Evolutionary conservation across 2,888 invertebrate genomes (phyloP).

Genomic region (Dichetophora obliterata): DNA sequence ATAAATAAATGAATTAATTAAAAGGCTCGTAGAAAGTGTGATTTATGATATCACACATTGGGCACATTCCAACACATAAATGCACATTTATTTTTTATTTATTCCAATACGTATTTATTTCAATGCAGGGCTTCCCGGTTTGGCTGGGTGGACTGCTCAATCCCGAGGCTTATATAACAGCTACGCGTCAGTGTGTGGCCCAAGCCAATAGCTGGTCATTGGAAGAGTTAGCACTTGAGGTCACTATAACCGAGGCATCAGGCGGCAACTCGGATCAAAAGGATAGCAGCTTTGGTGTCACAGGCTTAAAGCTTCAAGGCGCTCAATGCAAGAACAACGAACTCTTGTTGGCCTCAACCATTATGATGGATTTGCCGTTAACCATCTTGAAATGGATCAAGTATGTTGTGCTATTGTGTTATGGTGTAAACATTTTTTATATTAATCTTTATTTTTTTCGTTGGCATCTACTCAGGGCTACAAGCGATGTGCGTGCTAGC

Average conservation of each 20-base stretch:
- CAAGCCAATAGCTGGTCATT: constrained; percentile 97
- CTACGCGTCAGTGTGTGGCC: constrained; percentile 97
- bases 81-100: too few species aligned
- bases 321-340: constrained; percentile 94
- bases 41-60: too few species aligned
- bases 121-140: constrained; percentile 85
- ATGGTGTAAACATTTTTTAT: too few species aligned
- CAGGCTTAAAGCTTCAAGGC: constrained; percentile 94
- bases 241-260: constrained; percentile 75
- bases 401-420: constrained; percentile 70
- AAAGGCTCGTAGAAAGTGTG: too few species aligned
- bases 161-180: constrained; percentile 99
- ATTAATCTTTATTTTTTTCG: too few species aligned
- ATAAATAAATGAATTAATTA: too few species aligned
- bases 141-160: constrained; percentile 98
- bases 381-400: constrained; percentile 92
- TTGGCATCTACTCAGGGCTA: constrained; percentile 61
- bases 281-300: constrained; percentile 77
- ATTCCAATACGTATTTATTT: constrained; percentile 18
- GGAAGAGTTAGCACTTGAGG: constrained; percentile 86
- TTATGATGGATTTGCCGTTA: constrained; percentile 93
- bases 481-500: constrained; percentile 71
- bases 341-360: constrained; percentile 90
- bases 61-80: too few species aligned
- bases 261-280: constrained; percentile 73